These are phyloP conservation scores for Cydia fagiglandana DNA, from an alignment of 1,140 invertebrate species.

Conservation along the genomic window DNA sequence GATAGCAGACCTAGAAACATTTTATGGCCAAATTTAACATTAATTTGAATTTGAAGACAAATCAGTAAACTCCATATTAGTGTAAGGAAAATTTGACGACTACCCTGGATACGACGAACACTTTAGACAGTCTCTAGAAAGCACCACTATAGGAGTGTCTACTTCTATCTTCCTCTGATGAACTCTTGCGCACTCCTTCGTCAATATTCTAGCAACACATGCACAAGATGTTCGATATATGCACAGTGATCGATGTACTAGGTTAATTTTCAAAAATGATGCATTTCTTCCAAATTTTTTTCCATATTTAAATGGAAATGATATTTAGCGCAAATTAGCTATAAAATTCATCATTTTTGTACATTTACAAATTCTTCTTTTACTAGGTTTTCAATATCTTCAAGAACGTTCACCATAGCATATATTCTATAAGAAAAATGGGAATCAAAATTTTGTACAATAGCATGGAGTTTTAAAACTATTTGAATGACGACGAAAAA, in stretches of 20 bases:
- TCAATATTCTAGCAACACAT: slow-evolving; percentile 58
- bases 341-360: slow-evolving; percentile 58
- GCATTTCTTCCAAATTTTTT: slow-evolving; percentile 38
- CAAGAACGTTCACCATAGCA: slow-evolving; percentile 48
- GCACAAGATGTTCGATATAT: slow-evolving; percentile 54
- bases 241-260: slow-evolving; percentile 61
- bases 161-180: slow-evolving; percentile 49
- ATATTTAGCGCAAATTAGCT: not conserved
- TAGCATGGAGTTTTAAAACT: slow-evolving; percentile 63
- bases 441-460: slow-evolving; percentile 72
- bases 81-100: slow-evolving; percentile 4
- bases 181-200: slow-evolving; percentile 57
- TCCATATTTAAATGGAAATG: not conserved
- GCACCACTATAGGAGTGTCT: slow-evolving; percentile 57
- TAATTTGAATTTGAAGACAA: not conserved
- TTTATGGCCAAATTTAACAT: not conserved
- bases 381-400: not conserved
- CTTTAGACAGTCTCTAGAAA: slow-evolving; percentile 41
- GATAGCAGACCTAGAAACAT: not conserved
- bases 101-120: slow-evolving; percentile 32
- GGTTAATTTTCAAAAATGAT: slow-evolving; percentile 53
- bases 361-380: not conserved
- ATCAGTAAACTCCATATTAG: slow-evolving; percentile 3
- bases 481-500: slow-evolving; percentile 55
- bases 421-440: slow-evolving; percentile 49